Conservation (phyloP, 2,113 vertebrate species). For the Pavo muticus region DNA sequence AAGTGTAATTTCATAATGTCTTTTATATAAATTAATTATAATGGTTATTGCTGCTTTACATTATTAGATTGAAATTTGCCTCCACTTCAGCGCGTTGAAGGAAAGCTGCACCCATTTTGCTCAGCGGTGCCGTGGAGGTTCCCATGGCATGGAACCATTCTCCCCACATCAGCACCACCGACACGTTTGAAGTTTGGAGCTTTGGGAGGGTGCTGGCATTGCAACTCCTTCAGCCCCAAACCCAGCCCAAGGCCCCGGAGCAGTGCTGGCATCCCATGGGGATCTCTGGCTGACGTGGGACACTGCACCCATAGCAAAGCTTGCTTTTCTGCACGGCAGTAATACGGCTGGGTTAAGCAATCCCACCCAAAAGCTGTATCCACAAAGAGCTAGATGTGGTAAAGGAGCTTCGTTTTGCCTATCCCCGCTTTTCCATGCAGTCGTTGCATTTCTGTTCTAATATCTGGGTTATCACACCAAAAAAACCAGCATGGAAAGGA, state of each 20-base stretch:
- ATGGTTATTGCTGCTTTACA: slow-evolving; percentile 77
- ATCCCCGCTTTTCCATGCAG: neutral
- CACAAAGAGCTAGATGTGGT: neutral
- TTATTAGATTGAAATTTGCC: slow-evolving; percentile 78
- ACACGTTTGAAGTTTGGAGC: rapidly evolving
- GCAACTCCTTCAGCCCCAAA: neutral
- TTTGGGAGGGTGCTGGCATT: neutral
- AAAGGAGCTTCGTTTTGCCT: rapidly evolving
- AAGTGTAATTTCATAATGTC: slow-evolving; percentile 79
- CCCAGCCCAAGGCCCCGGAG: neutral
- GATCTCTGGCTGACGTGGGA: neutral
- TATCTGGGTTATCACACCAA: neutral
- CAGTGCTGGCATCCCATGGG: rapidly evolving
- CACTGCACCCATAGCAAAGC: neutral
- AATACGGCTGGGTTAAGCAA: neutral
- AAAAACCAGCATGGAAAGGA: neutral
- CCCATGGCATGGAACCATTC: neutral
- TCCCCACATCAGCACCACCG: neutral
- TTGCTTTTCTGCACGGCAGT: neutral
- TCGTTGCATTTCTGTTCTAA: neutral
- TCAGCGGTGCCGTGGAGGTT: neutral
- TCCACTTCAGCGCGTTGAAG: slow-evolving; percentile 56
- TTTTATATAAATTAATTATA: slow-evolving; percentile 86
- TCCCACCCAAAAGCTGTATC: neutral
- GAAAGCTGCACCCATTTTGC: slow-evolving; percentile 41